Evolutionary conservation across 2,888 invertebrate genomes (phyloP).

Genomic region (Lottia gigantea): DNA sequence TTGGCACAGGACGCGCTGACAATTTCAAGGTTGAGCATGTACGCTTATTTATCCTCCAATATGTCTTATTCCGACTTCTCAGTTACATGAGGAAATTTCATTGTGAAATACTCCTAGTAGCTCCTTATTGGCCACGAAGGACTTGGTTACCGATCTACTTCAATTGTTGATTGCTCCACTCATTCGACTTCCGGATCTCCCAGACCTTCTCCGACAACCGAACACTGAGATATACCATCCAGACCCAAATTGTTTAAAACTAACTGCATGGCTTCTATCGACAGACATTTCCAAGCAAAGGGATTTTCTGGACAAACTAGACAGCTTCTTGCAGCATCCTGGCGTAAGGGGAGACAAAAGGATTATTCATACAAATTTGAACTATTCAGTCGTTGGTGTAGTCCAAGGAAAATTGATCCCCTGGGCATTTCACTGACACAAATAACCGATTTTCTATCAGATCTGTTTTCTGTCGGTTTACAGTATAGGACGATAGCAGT

Average conservation of each 20-base stretch:
- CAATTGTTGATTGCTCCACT: constrained; percentile 22
- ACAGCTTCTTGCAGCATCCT: constrained; percentile 28
- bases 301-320: constrained; percentile 30
- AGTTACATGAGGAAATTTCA: neutral
- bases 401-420: constrained; percentile 28
- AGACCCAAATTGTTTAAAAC: constrained; percentile 22
- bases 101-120: neutral
- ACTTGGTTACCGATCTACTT: constrained; percentile 24
- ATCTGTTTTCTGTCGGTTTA: too few species aligned
- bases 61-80: neutral
- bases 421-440: too few species aligned
- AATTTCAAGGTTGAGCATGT: constrained; percentile 14
- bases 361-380: constrained; percentile 28
- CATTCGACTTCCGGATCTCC: constrained; percentile 12
- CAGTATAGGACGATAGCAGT: too few species aligned
- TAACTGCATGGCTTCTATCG: constrained; percentile 35
- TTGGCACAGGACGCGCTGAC: constrained; percentile 21
- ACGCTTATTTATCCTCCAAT: constrained; percentile 11
- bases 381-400: constrained; percentile 34
- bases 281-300: constrained; percentile 24
- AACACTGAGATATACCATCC: constrained; percentile 26
- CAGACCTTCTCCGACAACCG: neutral
- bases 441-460: too few species aligned
- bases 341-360: constrained; percentile 30
- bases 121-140: constrained; percentile 16